phyloP scores from a whole-genome alignment of 2,797 vertebrate species.

The Microcaecilia unicolor region DNA sequence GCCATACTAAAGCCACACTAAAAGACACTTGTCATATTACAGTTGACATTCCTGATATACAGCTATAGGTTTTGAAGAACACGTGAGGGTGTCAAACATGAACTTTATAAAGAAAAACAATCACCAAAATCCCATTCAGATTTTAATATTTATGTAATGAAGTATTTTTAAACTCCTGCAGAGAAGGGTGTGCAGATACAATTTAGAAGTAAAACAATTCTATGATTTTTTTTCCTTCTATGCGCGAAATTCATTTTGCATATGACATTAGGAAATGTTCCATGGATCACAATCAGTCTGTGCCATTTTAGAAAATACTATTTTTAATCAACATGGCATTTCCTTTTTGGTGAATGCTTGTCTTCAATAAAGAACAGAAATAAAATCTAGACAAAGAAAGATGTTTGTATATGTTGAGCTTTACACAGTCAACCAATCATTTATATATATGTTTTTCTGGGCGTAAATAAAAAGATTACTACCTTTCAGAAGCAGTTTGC shows the following conservation, averaged over 20 bases:
- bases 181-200: constrained; percentile 27
- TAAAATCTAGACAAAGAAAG: constrained; percentile 74
- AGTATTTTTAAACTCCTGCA: constrained; percentile 32
- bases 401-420: constrained; percentile 62
- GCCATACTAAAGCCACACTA: constrained; percentile 91
- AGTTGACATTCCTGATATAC: constrained; percentile 60
- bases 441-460: constrained; percentile 48
- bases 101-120: constrained; percentile 71
- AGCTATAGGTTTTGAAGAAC: constrained; percentile 57
- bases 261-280: constrained; percentile 27
- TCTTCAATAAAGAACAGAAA: constrained; percentile 71
- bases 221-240: no score
- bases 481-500: constrained; percentile 40
- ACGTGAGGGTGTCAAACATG: constrained; percentile 62
- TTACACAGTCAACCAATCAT: constrained; percentile 69
- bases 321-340: constrained; percentile 15
- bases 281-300: constrained; percentile 33
- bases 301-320: constrained; percentile 26
- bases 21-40: constrained; percentile 90
- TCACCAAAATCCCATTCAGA: constrained; percentile 44
- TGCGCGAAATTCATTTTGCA: no score
- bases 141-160: constrained; percentile 20
- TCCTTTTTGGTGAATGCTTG: constrained; percentile 74
- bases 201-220: constrained; percentile 24
- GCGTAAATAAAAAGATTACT: constrained; percentile 38